Evolutionary conservation across 2,888 invertebrate genomes (phyloP).

Genomic region (Drosophila longiperda): DNA sequence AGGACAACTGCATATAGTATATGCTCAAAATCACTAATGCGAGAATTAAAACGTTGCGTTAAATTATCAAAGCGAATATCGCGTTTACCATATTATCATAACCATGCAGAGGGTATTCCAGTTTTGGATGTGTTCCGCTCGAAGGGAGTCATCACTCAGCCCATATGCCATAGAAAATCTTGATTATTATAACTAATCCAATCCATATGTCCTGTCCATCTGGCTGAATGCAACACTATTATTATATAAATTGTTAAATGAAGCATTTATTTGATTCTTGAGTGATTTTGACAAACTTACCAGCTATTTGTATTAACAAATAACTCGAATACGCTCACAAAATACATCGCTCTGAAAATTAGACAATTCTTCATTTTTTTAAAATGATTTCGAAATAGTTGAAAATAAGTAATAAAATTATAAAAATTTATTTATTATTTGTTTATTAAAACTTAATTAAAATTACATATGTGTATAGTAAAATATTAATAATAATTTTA

Average conservation of each 20-base stretch:
- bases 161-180: not conserved
- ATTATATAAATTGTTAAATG: not conserved
- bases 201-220: not conserved
- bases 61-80: constrained; percentile 63
- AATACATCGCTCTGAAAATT: not conserved
- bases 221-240: not conserved
- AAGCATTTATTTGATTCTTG: not conserved
- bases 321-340: not conserved
- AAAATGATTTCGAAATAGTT: not conserved
- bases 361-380: not conserved
- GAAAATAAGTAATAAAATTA: not conserved
- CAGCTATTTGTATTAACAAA: not conserved
- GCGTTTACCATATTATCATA: constrained; percentile 40
- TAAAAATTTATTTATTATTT: not conserved
- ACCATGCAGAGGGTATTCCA: not conserved
- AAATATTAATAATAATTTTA: too few species aligned
- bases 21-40: constrained; percentile 11
- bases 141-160: not conserved
- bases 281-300: not conserved
- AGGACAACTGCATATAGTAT: constrained; percentile 48
- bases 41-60: constrained; percentile 58
- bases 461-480: too few species aligned
- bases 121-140: not conserved
- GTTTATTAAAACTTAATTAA: too few species aligned
- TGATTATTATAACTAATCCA: not conserved